Base-by-base conservation (phyloP, 2,113 vertebrate species). In the Oreochromis tanganicae region DNA sequence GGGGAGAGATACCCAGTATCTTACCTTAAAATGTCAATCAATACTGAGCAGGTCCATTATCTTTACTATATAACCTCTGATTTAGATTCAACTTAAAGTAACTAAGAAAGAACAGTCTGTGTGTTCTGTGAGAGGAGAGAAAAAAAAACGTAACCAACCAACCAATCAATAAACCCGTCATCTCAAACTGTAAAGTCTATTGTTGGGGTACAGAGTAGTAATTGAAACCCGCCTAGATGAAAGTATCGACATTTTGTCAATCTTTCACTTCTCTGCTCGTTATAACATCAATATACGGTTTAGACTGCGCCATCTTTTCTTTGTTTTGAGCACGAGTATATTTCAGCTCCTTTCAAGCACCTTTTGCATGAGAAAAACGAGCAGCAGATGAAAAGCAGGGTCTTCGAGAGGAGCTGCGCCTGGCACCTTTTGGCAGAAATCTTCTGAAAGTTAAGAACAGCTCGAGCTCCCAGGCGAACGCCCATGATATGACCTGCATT, bases 221-320 rank as follows among this genome's bases (percentile, higher is more conserved):
- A 75, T 0, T 75, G 41, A 48, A 75, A 27, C 14, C 41, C 6
- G 9, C 14, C 21, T 75, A 7, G 0, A 29, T 11, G 0, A 78
- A 19, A 8, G 43, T 19, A 78, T 11, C 3, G 1, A 16, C 13
- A 73, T 4, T 14, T 41, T 71, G 21, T 24, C 9, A 78, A 19
- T 16, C 7, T 43, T 41, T 81, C 11, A 78, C 27, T 32, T 32
- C 43, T 32, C 43, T 61, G 55, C 38, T 32, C 24, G 32, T 16
- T 2, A 19, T 41, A 43, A 16, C 16, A 27, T 57, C 16, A 32
- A 43, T 8, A 32, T 19, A 29, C 55, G 1, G 63, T 68, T 41
- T 0, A 2, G 29, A 50, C 50, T 48, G 0, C 1, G 1, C 43
- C 24, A 8, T 48, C 3, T 78, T 78, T 50, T 55, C 8, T 12